These are phyloP conservation scores for human (Homo sapiens) DNA, from an alignment of 2,113 vertebrate genomes.

Conservation along the genomic window GRCh38 chr22:46991501-46992000, in stretches of 20 bases:
- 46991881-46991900: rapidly evolving
- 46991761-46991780: rapidly evolving
- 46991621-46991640: rapidly evolving
- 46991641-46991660: neutral
- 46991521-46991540: neutral
- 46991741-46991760: neutral
- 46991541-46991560: neutral
- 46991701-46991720: rapidly evolving
- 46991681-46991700: rapidly evolving
- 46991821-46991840: neutral
- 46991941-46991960: rapidly evolving
- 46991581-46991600: rapidly evolving
- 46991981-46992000: rapidly evolving
- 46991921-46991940: neutral
- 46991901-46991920: neutral
- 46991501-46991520: neutral
- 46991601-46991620: neutral
- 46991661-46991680: neutral
- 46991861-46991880: rapidly evolving
- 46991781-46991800: rapidly evolving
- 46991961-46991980: neutral
- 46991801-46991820: rapidly evolving
- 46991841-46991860: rapidly evolving
- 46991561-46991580: rapidly evolving
- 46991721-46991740: no score